These are phyloP conservation scores for Drosophila lini DNA, from an alignment of 1,140 invertebrate genomes.

Conservation along the genomic window DNA sequence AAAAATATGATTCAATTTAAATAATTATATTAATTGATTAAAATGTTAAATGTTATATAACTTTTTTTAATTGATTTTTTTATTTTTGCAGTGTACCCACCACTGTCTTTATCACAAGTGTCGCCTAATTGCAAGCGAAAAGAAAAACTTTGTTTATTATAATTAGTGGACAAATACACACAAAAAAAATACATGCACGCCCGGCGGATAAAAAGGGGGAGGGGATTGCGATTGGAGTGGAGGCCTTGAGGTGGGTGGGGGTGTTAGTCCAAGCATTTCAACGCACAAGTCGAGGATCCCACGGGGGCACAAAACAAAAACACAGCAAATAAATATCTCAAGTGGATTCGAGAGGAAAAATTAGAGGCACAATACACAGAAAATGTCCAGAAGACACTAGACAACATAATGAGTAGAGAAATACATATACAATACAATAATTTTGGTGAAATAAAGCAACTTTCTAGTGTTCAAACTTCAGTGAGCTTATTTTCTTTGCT, in stretches of 20 bases:
- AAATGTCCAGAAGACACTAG: constrained; percentile 10
- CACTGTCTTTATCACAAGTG: constrained; percentile 14
- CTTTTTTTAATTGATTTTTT: background rate
- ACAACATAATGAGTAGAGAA: background rate
- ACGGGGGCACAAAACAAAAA: constrained; percentile 10
- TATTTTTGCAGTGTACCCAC: background rate
- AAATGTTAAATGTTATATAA: background rate
- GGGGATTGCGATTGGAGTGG: background rate
- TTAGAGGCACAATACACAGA: constrained; percentile 9
- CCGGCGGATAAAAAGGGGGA: background rate
- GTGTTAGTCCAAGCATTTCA: background rate
- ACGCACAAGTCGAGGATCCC: constrained; percentile 17
- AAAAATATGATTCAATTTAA: background rate
- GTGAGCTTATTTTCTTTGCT: background rate
- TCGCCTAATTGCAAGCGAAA: constrained; percentile 48
- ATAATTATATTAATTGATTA: background rate
- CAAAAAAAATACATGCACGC: background rate
- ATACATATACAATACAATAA: background rate
- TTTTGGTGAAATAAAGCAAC: background rate
- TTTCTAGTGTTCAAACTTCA: no score
- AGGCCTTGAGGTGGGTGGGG: background rate
- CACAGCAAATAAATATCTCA: constrained; percentile 34
- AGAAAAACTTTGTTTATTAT: constrained; percentile 61
- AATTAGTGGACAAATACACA: constrained; percentile 55
- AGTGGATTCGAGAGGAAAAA: constrained; percentile 29